Evolutionary conservation across 2,113 vertebrate genomes (phyloP).

Genomic region (Pterophyllum scalare): DNA sequence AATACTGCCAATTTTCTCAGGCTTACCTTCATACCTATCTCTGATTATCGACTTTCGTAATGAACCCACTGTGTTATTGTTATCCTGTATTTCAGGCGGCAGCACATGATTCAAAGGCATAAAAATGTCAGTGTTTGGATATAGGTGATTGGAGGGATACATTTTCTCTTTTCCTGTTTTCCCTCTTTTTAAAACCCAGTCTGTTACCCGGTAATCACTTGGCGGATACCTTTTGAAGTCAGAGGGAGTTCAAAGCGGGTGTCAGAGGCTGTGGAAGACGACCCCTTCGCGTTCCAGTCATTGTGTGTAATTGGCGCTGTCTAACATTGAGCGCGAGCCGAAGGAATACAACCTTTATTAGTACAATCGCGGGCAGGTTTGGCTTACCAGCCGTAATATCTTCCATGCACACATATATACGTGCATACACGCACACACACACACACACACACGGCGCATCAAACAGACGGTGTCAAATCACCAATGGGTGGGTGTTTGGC

Average conservation of each 20-base stretch:
- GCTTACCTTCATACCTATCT: constrained; percentile 5
- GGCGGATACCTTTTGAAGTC: constrained; percentile 88
- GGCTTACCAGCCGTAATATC: constrained; percentile 84
- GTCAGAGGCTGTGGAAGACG: constrained; percentile 76
- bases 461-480: constrained; percentile 75
- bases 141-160: constrained; percentile 83
- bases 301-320: constrained; percentile 92
- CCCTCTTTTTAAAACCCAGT: constrained; percentile 49
- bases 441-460: constrained; percentile 39
- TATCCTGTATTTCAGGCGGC: constrained; percentile 43
- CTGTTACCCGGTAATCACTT: constrained; percentile 83
- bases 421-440: constrained; percentile 43
- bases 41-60: constrained; percentile 14
- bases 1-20: constrained; percentile 4
- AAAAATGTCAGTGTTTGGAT: constrained; percentile 81
- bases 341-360: constrained; percentile 89
- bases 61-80: neutral
- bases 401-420: constrained; percentile 67
- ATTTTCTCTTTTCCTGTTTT: constrained; percentile 13
- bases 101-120: constrained; percentile 58
- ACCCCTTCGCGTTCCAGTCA: constrained; percentile 84
- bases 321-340: constrained; percentile 87
- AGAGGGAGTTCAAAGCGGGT: constrained; percentile 87
- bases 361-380: constrained; percentile 90
- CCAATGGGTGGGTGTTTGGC: constrained; percentile 67